These are phyloP conservation scores for Megatriorchis doriae DNA, from an alignment of 2,113 vertebrate species.

Conservation along the genomic window DNA sequence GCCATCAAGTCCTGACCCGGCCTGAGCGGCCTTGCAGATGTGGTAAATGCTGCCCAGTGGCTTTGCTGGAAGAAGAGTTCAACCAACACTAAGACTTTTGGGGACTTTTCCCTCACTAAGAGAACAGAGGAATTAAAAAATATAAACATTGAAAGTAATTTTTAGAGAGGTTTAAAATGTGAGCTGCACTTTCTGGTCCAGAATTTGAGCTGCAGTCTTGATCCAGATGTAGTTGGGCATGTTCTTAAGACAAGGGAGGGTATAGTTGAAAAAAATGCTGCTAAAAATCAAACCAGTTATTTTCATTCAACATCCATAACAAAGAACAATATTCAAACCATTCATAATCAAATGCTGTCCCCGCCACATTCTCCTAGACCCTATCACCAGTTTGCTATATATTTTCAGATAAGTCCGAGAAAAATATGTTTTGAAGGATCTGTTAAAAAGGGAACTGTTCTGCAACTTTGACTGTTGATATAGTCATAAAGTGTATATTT, in stretches of 20 bases:
- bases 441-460: not conserved
- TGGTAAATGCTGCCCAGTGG: not conserved
- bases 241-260: not conserved
- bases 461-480: not conserved
- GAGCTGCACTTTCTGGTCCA: not conserved
- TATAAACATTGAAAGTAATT: not conserved
- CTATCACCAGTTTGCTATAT: not conserved
- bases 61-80: not conserved
- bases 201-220: not conserved
- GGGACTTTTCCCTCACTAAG: not conserved
- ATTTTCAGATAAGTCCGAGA: not conserved
- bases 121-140: not conserved
- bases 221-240: not conserved
- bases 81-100: not conserved
- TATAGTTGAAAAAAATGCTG: not conserved
- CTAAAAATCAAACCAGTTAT: not conserved
- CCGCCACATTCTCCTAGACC: not conserved
- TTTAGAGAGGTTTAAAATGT: not conserved
- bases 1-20: not conserved
- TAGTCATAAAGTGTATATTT: slow-evolving; percentile 19
- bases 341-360: not conserved
- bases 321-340: not conserved
- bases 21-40: not conserved
- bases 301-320: not conserved
- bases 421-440: slow-evolving; percentile 1